phyloP scores from a whole-genome alignment of 2,797 vertebrate species.

The Propithecus perrieri region DNA sequence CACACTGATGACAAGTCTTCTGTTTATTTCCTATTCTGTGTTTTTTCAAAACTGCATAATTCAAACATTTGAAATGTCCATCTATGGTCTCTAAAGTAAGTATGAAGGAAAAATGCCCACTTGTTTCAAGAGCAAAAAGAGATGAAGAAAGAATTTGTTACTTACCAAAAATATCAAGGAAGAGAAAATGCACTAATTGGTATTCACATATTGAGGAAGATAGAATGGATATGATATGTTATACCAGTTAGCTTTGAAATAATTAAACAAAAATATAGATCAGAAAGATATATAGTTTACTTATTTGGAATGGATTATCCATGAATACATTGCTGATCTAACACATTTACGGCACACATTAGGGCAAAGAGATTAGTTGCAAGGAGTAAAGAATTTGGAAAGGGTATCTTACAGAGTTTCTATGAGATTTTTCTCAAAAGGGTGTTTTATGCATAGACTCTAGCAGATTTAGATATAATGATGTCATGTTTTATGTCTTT shows the following conservation, averaged over 20 bases:
- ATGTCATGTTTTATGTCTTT: constrained; percentile 69
- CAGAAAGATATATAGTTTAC: constrained; percentile 52
- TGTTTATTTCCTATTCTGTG: not conserved
- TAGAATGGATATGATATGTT: constrained; percentile 34
- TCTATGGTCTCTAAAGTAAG: not conserved
- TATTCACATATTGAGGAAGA: constrained; percentile 51
- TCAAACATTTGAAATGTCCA: not conserved
- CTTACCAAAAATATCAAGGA: constrained; percentile 21
- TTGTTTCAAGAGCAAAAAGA: constrained; percentile 52
- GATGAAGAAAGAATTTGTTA: constrained; percentile 4
- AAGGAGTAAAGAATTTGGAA: constrained; percentile 80
- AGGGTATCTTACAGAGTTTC: constrained; percentile 56
- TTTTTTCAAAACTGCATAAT: not conserved
- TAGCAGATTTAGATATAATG: constrained; percentile 74
- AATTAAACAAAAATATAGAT: constrained; percentile 73
- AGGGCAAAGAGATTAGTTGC: constrained; percentile 69
- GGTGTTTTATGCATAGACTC: constrained; percentile 48
- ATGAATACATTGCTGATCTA: constrained; percentile 74
- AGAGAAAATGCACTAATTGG: constrained; percentile 65
- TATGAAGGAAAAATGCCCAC: not conserved
- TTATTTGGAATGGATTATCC: constrained; percentile 69
- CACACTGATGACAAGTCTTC: not conserved
- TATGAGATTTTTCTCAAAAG: constrained; percentile 69
- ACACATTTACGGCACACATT: constrained; percentile 69
- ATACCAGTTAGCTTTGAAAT: constrained; percentile 66